Conservation (phyloP, 2,113 vertebrate genomes). For the Chunga burmeisteri region DNA sequence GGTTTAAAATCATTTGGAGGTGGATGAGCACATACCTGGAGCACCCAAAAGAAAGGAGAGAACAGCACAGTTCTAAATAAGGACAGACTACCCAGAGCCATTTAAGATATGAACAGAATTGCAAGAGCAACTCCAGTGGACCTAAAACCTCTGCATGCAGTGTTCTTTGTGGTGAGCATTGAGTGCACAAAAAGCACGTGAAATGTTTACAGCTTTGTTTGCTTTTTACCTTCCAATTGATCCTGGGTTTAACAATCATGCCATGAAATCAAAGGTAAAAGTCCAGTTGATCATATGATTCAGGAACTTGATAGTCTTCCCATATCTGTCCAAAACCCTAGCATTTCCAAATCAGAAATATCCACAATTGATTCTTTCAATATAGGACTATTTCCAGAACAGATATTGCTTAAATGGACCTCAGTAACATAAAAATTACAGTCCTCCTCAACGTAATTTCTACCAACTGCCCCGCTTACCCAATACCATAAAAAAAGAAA, state of each 20-base stretch:
- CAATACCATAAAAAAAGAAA: not conserved
- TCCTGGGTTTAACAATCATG: not conserved
- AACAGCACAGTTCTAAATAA: not conserved
- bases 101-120: not conserved
- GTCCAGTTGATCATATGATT: not conserved
- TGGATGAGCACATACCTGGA: not conserved
- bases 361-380: not conserved
- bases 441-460: not conserved
- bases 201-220: not conserved
- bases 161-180: not conserved
- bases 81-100: not conserved
- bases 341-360: not conserved
- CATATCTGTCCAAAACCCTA: not conserved
- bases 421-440: not conserved
- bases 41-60: not conserved
- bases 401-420: not conserved
- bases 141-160: not conserved
- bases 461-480: not conserved
- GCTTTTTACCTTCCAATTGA: not conserved
- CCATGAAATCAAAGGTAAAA: not conserved
- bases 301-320: not conserved
- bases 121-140: not conserved
- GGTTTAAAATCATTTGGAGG: not conserved
- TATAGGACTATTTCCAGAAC: not conserved
- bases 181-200: fast-evolving